A percentile compares a stretch with the other conserved stretches of the same genome.
Conservation (phyloP, 35 echinoderm and acorn worm species). For the Amphiura filiformis region DNA sequence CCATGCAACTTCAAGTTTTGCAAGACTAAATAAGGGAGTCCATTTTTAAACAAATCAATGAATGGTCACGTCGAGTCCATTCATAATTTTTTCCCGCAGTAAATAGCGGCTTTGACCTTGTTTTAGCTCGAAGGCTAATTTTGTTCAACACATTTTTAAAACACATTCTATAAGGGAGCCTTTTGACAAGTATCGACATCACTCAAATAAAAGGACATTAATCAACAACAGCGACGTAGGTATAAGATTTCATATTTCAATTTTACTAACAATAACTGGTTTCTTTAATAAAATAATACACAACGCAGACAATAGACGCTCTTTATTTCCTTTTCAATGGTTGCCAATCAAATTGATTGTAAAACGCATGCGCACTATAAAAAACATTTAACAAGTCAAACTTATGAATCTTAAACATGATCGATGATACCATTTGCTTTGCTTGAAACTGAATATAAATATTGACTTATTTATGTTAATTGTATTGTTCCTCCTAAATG, state of each 20-base stretch:
- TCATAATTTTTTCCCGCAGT: neutral
- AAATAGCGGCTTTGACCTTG: neutral
- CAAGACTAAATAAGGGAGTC: neutral
- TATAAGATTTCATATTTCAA: neutral
- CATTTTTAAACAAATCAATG: neutral
- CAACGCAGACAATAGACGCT: neutral
- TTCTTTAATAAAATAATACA: neutral
- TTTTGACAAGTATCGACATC: neutral
- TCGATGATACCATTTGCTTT: neutral
- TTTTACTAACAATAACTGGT: neutral
- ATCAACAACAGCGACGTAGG: neutral
- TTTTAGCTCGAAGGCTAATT: neutral
- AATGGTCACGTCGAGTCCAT: conserved; percentile 10
- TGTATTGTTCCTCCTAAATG: neutral
- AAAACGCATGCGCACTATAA: neutral
- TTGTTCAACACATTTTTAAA: neutral
- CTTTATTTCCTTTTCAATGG: neutral
- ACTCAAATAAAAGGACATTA: neutral
- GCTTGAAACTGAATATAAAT: neutral
- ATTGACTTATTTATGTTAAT: neutral
- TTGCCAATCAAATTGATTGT: neutral
- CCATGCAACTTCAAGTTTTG: neutral
- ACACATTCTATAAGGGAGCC: conserved; percentile 5
- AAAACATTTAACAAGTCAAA: neutral
- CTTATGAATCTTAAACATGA: neutral